Evolutionary conservation across 2,888 invertebrate genomes (phyloP).

Genomic region (Calameuta pallipes): DNA sequence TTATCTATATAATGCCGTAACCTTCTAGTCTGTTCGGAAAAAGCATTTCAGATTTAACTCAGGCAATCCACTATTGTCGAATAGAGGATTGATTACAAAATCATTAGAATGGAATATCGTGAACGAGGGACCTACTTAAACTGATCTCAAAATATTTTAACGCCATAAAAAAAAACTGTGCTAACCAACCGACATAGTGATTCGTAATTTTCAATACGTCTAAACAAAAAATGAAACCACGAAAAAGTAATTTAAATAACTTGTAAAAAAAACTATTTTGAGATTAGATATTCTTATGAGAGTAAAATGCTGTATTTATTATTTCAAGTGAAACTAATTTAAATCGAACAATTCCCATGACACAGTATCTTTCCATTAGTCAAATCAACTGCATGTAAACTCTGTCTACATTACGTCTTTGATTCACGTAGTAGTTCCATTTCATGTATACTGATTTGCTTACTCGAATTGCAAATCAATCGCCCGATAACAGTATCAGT

Average conservation of each 20-base stretch:
- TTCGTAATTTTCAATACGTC: no score
- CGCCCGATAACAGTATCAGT: background rate
- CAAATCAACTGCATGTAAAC: background rate
- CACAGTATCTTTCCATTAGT: background rate
- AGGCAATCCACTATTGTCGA: background rate
- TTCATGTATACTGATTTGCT: background rate
- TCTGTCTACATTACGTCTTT: background rate
- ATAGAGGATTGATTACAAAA: background rate
- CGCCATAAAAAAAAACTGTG: background rate
- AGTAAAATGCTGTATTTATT: background rate
- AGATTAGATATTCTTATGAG: background rate
- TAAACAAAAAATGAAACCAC: background rate
- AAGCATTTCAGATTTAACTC: background rate
- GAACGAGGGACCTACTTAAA: background rate
- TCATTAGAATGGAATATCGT: background rate
- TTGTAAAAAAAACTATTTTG: background rate
- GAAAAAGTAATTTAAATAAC: background rate
- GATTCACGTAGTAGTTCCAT: background rate
- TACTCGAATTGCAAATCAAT: background rate
- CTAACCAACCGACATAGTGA: no score
- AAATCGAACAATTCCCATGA: background rate
- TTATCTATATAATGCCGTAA: background rate
- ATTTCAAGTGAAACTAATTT: background rate
- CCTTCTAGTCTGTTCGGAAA: background rate
- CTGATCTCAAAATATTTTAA: background rate